A percentile compares a stretch with the other conserved stretches of the same genome.
These are phyloP conservation scores for Catocala sponsa DNA, from an alignment of 2,888 invertebrate species.

Conservation along the genomic window DNA sequence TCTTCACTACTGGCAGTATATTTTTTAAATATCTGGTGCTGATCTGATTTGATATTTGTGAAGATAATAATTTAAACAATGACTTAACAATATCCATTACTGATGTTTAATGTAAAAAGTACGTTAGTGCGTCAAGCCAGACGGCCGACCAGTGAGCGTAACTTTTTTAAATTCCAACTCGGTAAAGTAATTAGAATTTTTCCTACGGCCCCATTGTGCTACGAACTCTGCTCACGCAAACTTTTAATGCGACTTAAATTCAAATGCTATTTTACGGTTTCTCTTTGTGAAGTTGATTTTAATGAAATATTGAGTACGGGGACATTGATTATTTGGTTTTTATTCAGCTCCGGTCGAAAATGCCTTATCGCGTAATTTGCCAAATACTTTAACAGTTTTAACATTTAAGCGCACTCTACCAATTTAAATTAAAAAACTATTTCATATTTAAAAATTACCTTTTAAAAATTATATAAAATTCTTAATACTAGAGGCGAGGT, in stretches of 20 bases:
- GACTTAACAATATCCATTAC: conserved; percentile 23
- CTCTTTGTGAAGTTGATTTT: conserved; percentile 75
- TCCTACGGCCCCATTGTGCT: conserved; percentile 83
- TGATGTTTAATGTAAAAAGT: conserved; percentile 50
- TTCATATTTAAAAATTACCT: too few species aligned
- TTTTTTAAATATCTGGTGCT: not conserved
- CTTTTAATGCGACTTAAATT: conserved; percentile 86
- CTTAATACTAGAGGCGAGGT: too few species aligned
- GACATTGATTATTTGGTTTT: conserved; percentile 54
- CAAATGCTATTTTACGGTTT: conserved; percentile 83
- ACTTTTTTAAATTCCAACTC: conserved; percentile 83
- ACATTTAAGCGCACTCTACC: not conserved
- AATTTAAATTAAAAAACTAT: not conserved
- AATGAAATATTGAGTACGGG: conserved; percentile 68
- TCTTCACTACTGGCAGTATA: not conserved
- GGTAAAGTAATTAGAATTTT: conserved; percentile 86
- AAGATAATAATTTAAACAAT: conserved; percentile 9
- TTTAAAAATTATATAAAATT: too few species aligned
- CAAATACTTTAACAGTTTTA: conserved; percentile 1
- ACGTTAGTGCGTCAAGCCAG: conserved; percentile 62
- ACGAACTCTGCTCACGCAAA: conserved; percentile 81
- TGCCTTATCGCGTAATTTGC: conserved; percentile 2
- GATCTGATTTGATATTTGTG: not conserved
- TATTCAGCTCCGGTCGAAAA: conserved; percentile 18
- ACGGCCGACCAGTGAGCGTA: conserved; percentile 64